phyloP scores from a whole-genome alignment of 2,888 invertebrate genomes.

The Drosophila leonis region DNA sequence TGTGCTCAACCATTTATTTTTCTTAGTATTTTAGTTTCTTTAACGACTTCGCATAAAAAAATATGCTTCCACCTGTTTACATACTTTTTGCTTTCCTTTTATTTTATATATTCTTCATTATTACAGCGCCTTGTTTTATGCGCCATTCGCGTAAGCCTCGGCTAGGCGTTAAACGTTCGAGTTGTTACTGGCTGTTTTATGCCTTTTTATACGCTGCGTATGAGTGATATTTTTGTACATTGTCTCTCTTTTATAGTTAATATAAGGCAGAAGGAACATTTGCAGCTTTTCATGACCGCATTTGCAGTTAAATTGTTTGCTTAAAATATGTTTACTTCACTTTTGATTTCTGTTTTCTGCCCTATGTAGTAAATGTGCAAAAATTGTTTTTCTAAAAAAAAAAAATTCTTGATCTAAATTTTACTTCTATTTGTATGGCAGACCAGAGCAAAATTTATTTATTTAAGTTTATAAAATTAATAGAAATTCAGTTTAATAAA shows the following conservation, averaged over 20 bases:
- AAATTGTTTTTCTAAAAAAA: not conserved
- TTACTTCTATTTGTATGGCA: no score
- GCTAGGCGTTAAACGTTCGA: conserved; percentile 19
- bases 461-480: not conserved
- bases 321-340: conserved; percentile 12
- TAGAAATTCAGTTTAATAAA: not conserved
- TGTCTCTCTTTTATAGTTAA: conserved; percentile 43
- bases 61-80: conserved; percentile 55
- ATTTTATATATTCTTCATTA: conserved; percentile 48
- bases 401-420: no score
- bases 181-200: conserved; percentile 8
- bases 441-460: not conserved
- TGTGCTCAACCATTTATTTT: not conserved
- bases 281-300: conserved; percentile 10
- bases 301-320: conserved; percentile 25
- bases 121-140: conserved; percentile 48
- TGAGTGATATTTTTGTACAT: conserved; percentile 46
- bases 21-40: conserved; percentile 58
- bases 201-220: conserved; percentile 38
- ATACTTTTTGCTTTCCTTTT: conserved; percentile 7
- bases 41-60: conserved; percentile 18
- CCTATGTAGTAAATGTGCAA: not conserved
- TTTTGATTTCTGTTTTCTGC: conserved; percentile 7
- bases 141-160: conserved; percentile 31
- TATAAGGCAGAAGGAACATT: conserved; percentile 21